A percentile compares a stretch with the other conserved stretches of the same genome.
Evolutionary conservation across 2,797 vertebrate genomes (phyloP).

Genomic region (Anolis apletophallus): DNA sequence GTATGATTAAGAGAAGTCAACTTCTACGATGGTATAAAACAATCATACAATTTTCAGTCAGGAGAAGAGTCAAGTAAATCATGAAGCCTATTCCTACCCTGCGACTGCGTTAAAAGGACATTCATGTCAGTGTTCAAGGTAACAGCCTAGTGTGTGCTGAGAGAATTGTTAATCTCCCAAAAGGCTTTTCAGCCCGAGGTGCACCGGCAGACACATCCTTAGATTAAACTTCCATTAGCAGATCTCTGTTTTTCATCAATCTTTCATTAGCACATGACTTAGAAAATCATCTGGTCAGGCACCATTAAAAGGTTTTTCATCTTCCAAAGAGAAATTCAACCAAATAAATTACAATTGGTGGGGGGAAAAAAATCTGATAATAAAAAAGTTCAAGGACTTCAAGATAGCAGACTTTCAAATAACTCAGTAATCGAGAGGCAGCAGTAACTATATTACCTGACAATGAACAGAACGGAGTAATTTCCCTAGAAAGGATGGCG

Average conservation of each 20-base stretch:
- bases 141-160: slow-evolving; percentile 30
- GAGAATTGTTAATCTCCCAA: slow-evolving; percentile 61
- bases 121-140: slow-evolving; percentile 57
- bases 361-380: no score
- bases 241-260: slow-evolving; percentile 83
- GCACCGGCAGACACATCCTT: slow-evolving; percentile 54
- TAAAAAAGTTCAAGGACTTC: not conserved
- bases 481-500: not conserved
- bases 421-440: slow-evolving; percentile 31
- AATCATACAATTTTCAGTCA: slow-evolving; percentile 1
- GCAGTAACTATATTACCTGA: slow-evolving; percentile 28
- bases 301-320: slow-evolving; percentile 78
- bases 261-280: slow-evolving; percentile 78
- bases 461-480: no score
- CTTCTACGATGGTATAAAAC: slow-evolving; percentile 50
- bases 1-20: slow-evolving; percentile 46
- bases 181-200: slow-evolving; percentile 65
- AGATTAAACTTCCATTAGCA: slow-evolving; percentile 85
- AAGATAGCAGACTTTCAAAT: slow-evolving; percentile 26
- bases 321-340: slow-evolving; percentile 46
- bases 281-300: slow-evolving; percentile 68
- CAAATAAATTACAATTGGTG: slow-evolving; percentile 35
- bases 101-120: slow-evolving; percentile 57
- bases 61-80: slow-evolving; percentile 48
- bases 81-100: slow-evolving; percentile 47